Conservation (phyloP, 2,113 vertebrate genomes). For the Atherinomorus stipes region DNA sequence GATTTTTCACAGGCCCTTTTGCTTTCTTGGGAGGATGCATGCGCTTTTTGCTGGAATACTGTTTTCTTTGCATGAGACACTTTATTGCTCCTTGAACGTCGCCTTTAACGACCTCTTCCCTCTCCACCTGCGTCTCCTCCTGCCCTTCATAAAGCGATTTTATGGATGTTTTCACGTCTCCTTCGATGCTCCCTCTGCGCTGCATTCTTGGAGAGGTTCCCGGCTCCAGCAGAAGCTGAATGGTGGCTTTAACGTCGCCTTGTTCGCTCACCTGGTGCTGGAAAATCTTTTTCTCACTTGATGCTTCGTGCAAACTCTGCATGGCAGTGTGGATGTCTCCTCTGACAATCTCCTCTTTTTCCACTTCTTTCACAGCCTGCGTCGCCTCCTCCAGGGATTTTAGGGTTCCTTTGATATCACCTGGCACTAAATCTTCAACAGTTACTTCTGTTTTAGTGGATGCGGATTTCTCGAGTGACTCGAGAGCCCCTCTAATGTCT, state of each 20-base stretch:
- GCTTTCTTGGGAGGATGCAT: slow-evolving; percentile 78
- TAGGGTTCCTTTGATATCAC: slow-evolving; percentile 87
- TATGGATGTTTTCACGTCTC: slow-evolving; percentile 80
- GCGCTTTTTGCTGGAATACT: slow-evolving; percentile 80
- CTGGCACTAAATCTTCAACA: slow-evolving; percentile 86
- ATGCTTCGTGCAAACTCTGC: slow-evolving; percentile 77
- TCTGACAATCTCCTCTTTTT: slow-evolving; percentile 81
- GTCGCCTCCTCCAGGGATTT: slow-evolving; percentile 87
- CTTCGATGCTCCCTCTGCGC: slow-evolving; percentile 72
- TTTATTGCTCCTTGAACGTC: slow-evolving; percentile 84
- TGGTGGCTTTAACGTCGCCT: slow-evolving; percentile 78
- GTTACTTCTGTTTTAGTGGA: slow-evolving; percentile 80
- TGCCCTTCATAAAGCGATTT: slow-evolving; percentile 79
- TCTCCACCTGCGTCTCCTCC: slow-evolving; percentile 74
- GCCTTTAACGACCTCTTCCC: slow-evolving; percentile 80
- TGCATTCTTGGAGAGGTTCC: slow-evolving; percentile 68
- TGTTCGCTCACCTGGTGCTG: slow-evolving; percentile 81
- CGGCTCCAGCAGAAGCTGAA: slow-evolving; percentile 83
- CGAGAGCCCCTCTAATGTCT: slow-evolving; percentile 86
- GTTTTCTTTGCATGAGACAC: slow-evolving; percentile 83
- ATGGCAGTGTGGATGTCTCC: slow-evolving; percentile 78
- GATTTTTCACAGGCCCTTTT: slow-evolving; percentile 76
- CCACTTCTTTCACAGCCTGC: slow-evolving; percentile 82
- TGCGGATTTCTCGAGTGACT: slow-evolving; percentile 88
- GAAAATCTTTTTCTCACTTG: slow-evolving; percentile 78